phyloP scores from a whole-genome alignment of 1,140 invertebrate genomes.

The Drosophila arawakana region DNA sequence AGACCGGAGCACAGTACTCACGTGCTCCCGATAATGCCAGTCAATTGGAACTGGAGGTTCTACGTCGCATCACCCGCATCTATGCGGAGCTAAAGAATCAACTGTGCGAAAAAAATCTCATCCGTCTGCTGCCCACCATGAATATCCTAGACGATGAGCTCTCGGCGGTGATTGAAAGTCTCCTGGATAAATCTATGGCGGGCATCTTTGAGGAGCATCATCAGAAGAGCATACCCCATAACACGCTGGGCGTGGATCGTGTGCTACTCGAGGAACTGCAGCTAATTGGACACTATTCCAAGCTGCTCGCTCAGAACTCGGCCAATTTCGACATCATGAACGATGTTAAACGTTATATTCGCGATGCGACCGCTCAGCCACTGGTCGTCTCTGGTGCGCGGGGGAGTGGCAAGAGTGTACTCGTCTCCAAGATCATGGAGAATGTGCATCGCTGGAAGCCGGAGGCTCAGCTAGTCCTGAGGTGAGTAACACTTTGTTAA shows the following conservation, averaged over 20 bases:
- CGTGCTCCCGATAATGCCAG: constrained; percentile 84
- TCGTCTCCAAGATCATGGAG: constrained; percentile 89
- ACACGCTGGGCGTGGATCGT: constrained; percentile 83
- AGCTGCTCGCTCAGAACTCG: constrained; percentile 80
- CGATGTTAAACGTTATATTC: constrained; percentile 89
- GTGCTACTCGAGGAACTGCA: constrained; percentile 85
- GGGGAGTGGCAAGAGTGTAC: constrained; percentile 92
- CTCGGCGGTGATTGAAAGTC: constrained; percentile 85
- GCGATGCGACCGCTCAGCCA: constrained; percentile 87
- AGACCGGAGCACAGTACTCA: constrained; percentile 85
- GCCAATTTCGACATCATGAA: constrained; percentile 85
- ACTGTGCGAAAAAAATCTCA: constrained; percentile 87
- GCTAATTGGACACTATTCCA: constrained; percentile 88
- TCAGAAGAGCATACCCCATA: constrained; percentile 81
- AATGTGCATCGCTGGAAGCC: constrained; percentile 89
- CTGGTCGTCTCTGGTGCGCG: constrained; percentile 91
- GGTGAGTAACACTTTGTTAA: constrained; percentile 45
- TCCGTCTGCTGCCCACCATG: constrained; percentile 87
- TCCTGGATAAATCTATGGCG: constrained; percentile 85
- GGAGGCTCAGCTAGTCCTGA: constrained; percentile 85
- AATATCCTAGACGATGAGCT: constrained; percentile 87
- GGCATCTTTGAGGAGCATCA: constrained; percentile 87
- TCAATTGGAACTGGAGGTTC: constrained; percentile 86
- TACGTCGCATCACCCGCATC: constrained; percentile 88
- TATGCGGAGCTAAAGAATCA: constrained; percentile 90